Evolutionary conservation across 2,113 vertebrate species (phyloP).

Genomic region (Sinosuthora webbiana): DNA sequence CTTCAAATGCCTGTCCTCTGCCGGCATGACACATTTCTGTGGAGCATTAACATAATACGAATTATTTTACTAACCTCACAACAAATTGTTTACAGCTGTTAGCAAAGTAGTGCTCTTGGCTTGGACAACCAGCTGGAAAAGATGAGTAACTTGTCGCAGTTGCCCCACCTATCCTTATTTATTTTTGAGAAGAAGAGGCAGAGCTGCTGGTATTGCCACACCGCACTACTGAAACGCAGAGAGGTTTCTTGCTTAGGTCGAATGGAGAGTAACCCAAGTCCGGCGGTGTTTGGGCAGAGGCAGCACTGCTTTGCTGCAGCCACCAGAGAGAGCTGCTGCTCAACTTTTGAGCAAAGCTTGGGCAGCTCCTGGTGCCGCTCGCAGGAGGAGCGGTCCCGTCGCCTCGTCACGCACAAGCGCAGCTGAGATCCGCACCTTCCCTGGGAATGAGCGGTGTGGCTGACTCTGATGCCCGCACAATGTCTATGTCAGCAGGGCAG

Average conservation of each 20-base stretch:
- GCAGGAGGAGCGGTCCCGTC: rapidly evolving
- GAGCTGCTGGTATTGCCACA: not conserved
- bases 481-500: not conserved
- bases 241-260: not conserved
- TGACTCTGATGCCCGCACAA: not conserved
- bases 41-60: not conserved
- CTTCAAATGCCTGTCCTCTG: not conserved
- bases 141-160: not conserved
- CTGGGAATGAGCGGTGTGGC: not conserved
- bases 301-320: not conserved
- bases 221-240: not conserved
- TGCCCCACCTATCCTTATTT: not conserved
- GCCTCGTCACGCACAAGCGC: rapidly evolving
- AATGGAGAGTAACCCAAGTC: rapidly evolving
- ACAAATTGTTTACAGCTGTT: conserved; percentile 11
- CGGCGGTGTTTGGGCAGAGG: not conserved
- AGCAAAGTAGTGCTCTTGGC: not conserved
- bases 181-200: not conserved
- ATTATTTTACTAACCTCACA: not conserved
- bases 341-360: not conserved
- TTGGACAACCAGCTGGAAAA: not conserved
- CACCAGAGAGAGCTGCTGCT: conserved; percentile 68
- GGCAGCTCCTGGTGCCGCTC: rapidly evolving
- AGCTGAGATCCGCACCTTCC: not conserved
- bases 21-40: not conserved